Evolutionary conservation across 2,888 invertebrate species (phyloP).

Genomic region (Sympetrum striolatum): DNA sequence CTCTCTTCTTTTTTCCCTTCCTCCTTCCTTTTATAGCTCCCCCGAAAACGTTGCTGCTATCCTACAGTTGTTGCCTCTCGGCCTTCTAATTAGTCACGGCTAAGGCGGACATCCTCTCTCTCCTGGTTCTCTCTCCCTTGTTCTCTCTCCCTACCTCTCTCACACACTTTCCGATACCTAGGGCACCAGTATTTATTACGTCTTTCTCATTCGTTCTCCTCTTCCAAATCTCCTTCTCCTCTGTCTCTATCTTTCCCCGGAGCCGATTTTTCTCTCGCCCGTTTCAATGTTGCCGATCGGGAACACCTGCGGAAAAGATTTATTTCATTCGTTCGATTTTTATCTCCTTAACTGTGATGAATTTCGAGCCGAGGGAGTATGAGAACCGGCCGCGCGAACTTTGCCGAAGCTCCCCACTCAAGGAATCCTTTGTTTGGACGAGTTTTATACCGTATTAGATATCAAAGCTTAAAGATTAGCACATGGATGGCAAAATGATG

Average conservation of each 20-base stretch:
- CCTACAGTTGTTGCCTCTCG: background rate
- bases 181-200: background rate
- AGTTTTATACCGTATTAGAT: no score
- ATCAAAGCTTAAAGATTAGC: no score
- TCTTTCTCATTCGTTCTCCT: background rate
- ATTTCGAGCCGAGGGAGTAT: no score
- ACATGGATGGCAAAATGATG: no score
- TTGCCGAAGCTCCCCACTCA: no score
- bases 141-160: background rate
- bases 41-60: background rate
- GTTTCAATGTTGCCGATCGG: background rate
- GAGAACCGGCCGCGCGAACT: no score
- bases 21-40: background rate
- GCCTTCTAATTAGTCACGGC: background rate
- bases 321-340: no score
- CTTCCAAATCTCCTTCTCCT: background rate
- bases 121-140: background rate
- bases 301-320: background rate
- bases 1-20: background rate
- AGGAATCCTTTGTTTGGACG: no score
- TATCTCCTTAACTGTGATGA: no score
- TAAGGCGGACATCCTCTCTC: background rate
- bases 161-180: background rate
- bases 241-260: background rate
- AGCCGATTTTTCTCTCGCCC: background rate